Evolutionary conservation across 2,888 invertebrate species (phyloP).

Genomic region (Dynastes grantii): DNA sequence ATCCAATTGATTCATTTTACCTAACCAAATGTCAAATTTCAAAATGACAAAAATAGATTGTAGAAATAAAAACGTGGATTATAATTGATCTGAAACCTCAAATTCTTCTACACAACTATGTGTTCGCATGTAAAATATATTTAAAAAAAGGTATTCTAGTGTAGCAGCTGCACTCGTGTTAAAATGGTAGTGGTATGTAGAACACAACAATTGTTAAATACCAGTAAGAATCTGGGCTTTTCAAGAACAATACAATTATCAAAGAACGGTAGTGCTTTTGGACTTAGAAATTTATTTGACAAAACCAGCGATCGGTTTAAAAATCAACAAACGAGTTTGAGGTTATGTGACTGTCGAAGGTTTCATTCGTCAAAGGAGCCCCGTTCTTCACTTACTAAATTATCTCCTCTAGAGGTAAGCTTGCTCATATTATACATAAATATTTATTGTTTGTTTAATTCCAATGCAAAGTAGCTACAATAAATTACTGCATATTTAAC

Average conservation of each 20-base stretch:
- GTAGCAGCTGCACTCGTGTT: slow-evolving; percentile 48
- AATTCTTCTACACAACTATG: slow-evolving; percentile 21
- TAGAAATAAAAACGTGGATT: slow-evolving; percentile 51
- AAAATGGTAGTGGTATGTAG: slow-evolving; percentile 64
- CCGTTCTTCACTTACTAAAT: slow-evolving; percentile 63
- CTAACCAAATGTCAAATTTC: slow-evolving; percentile 54
- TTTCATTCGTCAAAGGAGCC: slow-evolving; percentile 62
- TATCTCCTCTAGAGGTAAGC: slow-evolving; percentile 68
- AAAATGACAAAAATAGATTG: slow-evolving; percentile 56
- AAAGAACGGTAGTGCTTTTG: slow-evolving; percentile 44
- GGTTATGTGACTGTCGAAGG: slow-evolving; percentile 59
- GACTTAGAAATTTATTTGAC: slow-evolving; percentile 22
- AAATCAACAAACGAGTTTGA: slow-evolving; percentile 55
- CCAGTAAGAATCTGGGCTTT: slow-evolving; percentile 59
- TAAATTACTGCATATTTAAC: no score
- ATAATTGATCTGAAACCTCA: slow-evolving; percentile 47
- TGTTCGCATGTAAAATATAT: slow-evolving; percentile 21
- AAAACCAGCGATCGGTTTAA: slow-evolving; percentile 13
- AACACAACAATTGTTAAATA: slow-evolving; percentile 61
- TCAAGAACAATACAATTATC: slow-evolving; percentile 58
- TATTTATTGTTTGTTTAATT: not conserved
- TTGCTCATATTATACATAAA: slow-evolving; percentile 19
- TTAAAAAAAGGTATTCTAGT: slow-evolving; percentile 27
- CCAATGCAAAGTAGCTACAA: no score
- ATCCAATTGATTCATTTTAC: slow-evolving; percentile 33